phyloP scores from a whole-genome alignment of 2,797 vertebrate genomes.

The Megaceryle alcyon region DNA sequence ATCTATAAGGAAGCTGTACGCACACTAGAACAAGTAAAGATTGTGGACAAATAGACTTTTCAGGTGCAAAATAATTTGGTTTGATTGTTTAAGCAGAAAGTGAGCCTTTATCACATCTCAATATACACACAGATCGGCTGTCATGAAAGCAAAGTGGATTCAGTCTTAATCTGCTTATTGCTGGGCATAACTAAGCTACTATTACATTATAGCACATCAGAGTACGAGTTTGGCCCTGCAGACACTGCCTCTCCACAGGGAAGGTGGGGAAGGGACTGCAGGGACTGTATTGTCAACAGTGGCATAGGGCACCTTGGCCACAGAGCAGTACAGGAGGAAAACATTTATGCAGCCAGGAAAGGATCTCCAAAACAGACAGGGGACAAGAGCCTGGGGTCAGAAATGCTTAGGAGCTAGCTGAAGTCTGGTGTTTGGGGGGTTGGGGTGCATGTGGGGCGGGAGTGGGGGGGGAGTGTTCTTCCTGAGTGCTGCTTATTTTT shows the following conservation, averaged over 20 bases:
- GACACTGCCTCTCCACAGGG: not conserved
- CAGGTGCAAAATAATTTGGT: not conserved
- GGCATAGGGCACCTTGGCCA: not conserved
- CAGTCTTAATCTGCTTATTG: not conserved
- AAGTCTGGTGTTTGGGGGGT: not conserved
- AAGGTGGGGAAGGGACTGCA: not conserved
- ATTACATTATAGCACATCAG: not conserved
- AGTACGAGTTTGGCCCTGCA: accelerated
- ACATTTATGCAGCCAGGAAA: not conserved
- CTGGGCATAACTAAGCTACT: not conserved
- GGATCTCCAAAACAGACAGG: not conserved
- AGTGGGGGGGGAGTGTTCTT: not conserved
- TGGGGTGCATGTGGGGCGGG: no score
- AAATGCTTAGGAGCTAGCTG: not conserved
- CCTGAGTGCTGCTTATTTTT: not conserved
- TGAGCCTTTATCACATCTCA: not conserved
- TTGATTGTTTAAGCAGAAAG: not conserved
- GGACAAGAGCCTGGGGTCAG: not conserved
- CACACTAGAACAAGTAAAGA: not conserved
- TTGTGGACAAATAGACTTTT: not conserved
- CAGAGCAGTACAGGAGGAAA: not conserved
- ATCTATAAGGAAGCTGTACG: not conserved
- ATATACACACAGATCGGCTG: not conserved
- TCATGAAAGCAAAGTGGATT: not conserved
- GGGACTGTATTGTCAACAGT: not conserved